Evolutionary conservation across 2,797 vertebrate species (phyloP), one percentile per base, ranked within the genome.

Genomic region (Pseudochaenichthys georgianus): DNA sequence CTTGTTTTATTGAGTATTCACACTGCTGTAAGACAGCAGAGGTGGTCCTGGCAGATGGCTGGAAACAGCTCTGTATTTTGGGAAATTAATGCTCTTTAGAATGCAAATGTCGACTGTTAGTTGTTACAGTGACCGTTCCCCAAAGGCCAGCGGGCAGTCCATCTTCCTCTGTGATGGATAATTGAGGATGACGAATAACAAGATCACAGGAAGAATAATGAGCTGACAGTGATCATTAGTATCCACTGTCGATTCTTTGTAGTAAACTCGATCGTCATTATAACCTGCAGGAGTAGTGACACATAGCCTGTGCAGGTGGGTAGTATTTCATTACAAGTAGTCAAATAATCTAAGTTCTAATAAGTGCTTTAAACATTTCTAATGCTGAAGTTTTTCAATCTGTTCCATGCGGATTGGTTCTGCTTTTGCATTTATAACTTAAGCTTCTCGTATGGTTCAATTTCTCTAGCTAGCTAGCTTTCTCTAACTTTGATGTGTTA

Each of bases 131-230:
- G 71, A 78, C 70, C 77, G 70, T 52, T 84, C 73, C 66, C 38
- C 51, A 46, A 72, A 73, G 54, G 54, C 70, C 54, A 71, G 70
- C 15, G 34, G 73, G 70, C 73, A 72, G 83, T 81, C 46, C 65
- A 77, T 86, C 80, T 60, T 75, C 70, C 55, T 58, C 38, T 80
- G 63, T 70, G 55, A 68, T 72, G 76, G 68, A 82, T 86, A 75
- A 90, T 51, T 84, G 70, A 73, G 71, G 17, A 17, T 50, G 45
- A 81, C 13, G 54, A 88, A 82, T 74, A 75, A 87, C 72, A 86
- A 70, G 61, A 63, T 47, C 63, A 55, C 0, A 3, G 41, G 34
- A 51, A 73, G 72, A 73, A 75, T 82, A 82, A 88, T 70, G 66
- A 86, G 62, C 69, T 55, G 42, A 41, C 63, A 73, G 58, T 74